A percentile compares a stretch with the other conserved stretches of the same genome.
Conservation (phyloP, 2,888 invertebrate genomes). For the Lasioglossum oenotherae region DNA sequence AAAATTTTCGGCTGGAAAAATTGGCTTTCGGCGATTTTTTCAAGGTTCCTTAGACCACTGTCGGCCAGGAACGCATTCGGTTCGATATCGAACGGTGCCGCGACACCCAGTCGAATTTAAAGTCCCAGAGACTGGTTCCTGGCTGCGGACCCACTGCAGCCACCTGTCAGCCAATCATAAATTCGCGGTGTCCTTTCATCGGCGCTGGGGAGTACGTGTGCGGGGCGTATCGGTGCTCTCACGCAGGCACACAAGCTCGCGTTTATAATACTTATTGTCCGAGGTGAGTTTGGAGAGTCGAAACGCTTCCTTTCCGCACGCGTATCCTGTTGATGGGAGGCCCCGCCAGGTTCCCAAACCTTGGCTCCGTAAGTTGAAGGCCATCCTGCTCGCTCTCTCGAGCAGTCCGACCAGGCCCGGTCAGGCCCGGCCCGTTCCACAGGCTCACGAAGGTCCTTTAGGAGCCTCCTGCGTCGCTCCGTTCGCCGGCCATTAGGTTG, state of each 20-base stretch:
- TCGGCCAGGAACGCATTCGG: neutral
- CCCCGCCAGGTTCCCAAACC: slow-evolving; percentile 68
- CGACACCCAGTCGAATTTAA: slow-evolving; percentile 34
- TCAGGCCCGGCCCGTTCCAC: slow-evolving; percentile 39
- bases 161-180: slow-evolving; percentile 64
- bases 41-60: neutral
- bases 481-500: slow-evolving; percentile 64
- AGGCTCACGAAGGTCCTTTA: slow-evolving; percentile 65
- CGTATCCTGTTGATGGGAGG: slow-evolving; percentile 64
- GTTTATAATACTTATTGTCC: slow-evolving; percentile 30
- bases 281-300: slow-evolving; percentile 60
- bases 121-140: slow-evolving; percentile 48
- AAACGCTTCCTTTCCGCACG: slow-evolving; percentile 67
- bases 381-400: slow-evolving; percentile 59
- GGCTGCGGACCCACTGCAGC: slow-evolving; percentile 29
- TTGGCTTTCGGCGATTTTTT: too few relatives aligned
- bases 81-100: slow-evolving; percentile 29
- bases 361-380: slow-evolving; percentile 75
- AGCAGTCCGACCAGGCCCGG: neutral
- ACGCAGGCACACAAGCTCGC: neutral
- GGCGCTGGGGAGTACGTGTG: slow-evolving; percentile 33
- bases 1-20: too few relatives aligned
- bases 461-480: slow-evolving; percentile 62
- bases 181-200: slow-evolving; percentile 69
- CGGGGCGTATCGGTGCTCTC: neutral